Evolutionary conservation across 2,797 vertebrate species (phyloP).

Genomic region (Cichlasoma orientale): DNA sequence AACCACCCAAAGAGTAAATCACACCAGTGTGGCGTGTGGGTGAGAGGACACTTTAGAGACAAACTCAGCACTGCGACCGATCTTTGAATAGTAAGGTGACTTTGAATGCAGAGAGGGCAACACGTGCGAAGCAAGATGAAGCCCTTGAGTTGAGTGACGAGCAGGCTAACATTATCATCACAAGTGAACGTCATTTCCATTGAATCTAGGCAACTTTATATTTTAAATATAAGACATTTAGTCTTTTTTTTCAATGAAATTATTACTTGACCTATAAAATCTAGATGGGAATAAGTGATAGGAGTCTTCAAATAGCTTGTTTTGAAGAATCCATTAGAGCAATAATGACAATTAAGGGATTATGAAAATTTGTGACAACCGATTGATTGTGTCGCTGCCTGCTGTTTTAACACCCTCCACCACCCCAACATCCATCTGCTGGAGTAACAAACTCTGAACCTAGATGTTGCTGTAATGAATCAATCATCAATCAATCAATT

Average conservation of each 20-base stretch:
- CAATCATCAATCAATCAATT: background rate
- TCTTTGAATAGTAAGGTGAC: conserved; percentile 63
- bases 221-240: background rate
- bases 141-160: background rate
- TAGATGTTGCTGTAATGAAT: background rate
- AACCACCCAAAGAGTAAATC: conserved; percentile 48
- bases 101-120: conserved; percentile 43
- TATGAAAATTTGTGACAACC: background rate
- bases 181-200: background rate
- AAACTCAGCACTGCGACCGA: conserved; percentile 41
- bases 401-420: background rate
- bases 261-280: background rate
- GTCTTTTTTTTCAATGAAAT: background rate
- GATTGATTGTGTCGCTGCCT: background rate
- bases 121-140: background rate
- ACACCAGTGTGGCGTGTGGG: conserved; percentile 46
- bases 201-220: background rate
- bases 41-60: conserved; percentile 45
- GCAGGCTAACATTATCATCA: background rate
- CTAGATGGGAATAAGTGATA: background rate
- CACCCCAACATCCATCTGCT: background rate
- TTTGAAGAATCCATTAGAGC: background rate
- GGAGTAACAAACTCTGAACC: background rate
- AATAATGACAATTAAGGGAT: background rate
- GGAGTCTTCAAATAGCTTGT: background rate